Percentiles rank a stretch among this genome's conserved stretches.
Evolutionary conservation across 2,888 invertebrate genomes (phyloP).

Genomic region (Pollenia labialis): DNA sequence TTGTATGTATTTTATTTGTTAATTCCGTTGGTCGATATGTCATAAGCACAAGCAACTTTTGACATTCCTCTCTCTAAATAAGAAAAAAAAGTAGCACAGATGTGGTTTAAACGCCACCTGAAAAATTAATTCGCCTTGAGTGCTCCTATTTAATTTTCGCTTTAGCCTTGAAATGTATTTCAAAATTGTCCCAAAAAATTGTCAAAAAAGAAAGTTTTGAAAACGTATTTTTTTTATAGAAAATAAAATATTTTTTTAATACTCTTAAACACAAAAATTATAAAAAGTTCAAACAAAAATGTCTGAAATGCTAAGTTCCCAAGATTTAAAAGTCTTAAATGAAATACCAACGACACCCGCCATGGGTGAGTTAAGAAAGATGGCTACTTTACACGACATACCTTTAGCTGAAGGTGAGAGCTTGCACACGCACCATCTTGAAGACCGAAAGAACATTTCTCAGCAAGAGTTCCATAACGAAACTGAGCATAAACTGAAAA

Average conservation of each 20-base stretch:
- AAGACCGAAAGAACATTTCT: background rate
- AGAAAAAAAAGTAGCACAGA: too few species aligned
- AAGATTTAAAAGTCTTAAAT: slow-evolving; percentile 55
- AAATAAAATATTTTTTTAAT: slow-evolving; percentile 9
- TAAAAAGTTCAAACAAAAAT: background rate
- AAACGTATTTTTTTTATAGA: slow-evolving; percentile 55
- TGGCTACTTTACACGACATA: slow-evolving; percentile 54
- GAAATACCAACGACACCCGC: slow-evolving; percentile 65
- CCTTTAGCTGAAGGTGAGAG: slow-evolving; percentile 41
- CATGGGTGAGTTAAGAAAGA: slow-evolving; percentile 48
- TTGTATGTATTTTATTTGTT: too few species aligned
- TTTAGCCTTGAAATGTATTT: slow-evolving; percentile 42
- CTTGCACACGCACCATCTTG: background rate
- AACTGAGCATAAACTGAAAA: slow-evolving; percentile 69
- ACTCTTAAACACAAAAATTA: background rate
- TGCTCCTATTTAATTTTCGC: background rate
- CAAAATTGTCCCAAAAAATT: slow-evolving; percentile 57
- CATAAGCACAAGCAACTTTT: too few species aligned
- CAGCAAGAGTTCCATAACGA: background rate
- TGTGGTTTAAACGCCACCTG: too few species aligned
- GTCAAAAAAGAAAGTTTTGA: slow-evolving; percentile 29
- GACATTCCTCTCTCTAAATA: too few species aligned
- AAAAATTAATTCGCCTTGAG: background rate
- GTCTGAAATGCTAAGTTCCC: slow-evolving; percentile 46
- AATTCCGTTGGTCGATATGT: too few species aligned